Evolutionary conservation across 53 echinoderm and acorn worm genomes (phyloP).

Genomic region (Patiria pectinifera): DNA sequence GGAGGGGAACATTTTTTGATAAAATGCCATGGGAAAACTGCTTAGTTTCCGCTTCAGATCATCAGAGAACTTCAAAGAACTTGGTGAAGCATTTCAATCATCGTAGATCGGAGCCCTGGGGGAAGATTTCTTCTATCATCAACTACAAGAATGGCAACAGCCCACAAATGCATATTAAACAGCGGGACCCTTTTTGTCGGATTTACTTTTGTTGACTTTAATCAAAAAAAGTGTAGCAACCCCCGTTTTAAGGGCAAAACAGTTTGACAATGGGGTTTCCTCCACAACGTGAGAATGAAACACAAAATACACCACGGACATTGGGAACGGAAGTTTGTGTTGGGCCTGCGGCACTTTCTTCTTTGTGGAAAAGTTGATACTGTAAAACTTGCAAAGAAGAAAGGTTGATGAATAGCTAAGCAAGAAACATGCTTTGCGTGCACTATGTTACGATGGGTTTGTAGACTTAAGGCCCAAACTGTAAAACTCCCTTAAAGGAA

Average conservation of each 20-base stretch:
- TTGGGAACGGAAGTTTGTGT: constrained; percentile 22
- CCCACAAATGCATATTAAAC: constrained; percentile 38
- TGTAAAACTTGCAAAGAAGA: no score
- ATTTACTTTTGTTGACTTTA: constrained; percentile 54
- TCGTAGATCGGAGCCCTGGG: no score
- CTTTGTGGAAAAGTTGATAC: not conserved
- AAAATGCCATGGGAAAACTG: not conserved
- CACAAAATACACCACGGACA: not conserved
- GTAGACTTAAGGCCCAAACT: no score
- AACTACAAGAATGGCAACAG: constrained; percentile 14
- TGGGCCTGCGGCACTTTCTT: not conserved
- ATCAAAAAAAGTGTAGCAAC: constrained; percentile 49
- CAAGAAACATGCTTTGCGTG: no score
- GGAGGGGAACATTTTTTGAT: not conserved
- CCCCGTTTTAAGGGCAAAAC: not conserved
- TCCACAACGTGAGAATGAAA: not conserved
- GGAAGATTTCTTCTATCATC: constrained; percentile 1
- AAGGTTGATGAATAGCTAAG: no score
- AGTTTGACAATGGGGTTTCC: not conserved
- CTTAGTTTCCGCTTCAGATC: not conserved
- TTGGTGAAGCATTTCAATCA: not conserved
- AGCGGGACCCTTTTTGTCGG: constrained; percentile 20
- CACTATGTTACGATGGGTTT: no score
- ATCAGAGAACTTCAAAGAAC: not conserved
- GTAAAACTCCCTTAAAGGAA: no score